Percentiles rank a stretch among this genome's conserved stretches.
Evolutionary conservation across 2,888 invertebrate species (phyloP).

Genomic region (Cheilosia impressa): DNA sequence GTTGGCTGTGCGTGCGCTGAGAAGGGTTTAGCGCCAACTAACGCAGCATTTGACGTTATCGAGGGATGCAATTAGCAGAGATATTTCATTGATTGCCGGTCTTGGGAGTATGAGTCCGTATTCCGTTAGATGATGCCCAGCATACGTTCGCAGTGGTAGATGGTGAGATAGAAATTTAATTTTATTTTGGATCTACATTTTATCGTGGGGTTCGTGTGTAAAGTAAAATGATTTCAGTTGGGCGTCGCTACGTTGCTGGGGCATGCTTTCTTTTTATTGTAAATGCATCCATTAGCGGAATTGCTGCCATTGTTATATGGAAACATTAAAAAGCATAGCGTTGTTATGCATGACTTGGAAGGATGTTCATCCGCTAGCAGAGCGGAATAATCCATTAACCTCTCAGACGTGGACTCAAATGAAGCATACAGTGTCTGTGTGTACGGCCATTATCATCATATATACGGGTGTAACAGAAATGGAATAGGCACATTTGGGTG

Average conservation of each 20-base stretch:
- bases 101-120: slow-evolving; percentile 35
- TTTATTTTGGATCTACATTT: slow-evolving; percentile 16
- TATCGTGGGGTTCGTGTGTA: neutral
- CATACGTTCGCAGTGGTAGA: neutral
- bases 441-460: slow-evolving; percentile 3
- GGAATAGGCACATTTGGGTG: slow-evolving; percentile 26
- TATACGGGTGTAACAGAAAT: neutral
- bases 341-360: slow-evolving; percentile 45
- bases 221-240: slow-evolving; percentile 39
- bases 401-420: slow-evolving; percentile 60
- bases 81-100: slow-evolving; percentile 34
- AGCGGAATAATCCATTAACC: slow-evolving; percentile 74
- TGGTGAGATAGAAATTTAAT: slow-evolving; percentile 33
- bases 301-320: slow-evolving; percentile 56
- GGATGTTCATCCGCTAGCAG: slow-evolving; percentile 56
- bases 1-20: neutral
- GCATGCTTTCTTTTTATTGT: slow-evolving; percentile 49
- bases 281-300: slow-evolving; percentile 66
- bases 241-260: slow-evolving; percentile 1
- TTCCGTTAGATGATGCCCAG: slow-evolving; percentile 19
- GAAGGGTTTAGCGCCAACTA: slow-evolving; percentile 4
- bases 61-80: slow-evolving; percentile 46
- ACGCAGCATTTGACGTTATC: slow-evolving; percentile 42
- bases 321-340: slow-evolving; percentile 51
- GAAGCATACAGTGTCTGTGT: slow-evolving; percentile 38